A percentile compares a stretch with the other conserved stretches of the same genome.
These are phyloP conservation scores for Periophthalmus magnuspinnatus DNA, from an alignment of 2,797 vertebrate genomes.

Conservation along the genomic window DNA sequence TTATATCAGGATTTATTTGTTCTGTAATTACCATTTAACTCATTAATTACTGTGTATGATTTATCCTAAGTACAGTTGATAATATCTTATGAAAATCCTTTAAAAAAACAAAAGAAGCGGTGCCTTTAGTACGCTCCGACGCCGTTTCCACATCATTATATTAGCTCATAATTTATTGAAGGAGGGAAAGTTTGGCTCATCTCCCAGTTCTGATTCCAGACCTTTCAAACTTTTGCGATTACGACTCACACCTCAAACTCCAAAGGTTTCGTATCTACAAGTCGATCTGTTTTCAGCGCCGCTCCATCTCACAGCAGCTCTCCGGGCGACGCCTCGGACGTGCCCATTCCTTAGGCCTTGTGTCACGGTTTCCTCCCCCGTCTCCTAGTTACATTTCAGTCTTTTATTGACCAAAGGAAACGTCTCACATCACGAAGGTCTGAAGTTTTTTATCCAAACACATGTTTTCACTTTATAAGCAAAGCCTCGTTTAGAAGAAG, in stretches of 20 bases:
- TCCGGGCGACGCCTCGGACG: slow-evolving; percentile 35
- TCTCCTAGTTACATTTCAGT: slow-evolving; percentile 34
- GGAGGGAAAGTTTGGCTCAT: slow-evolving; percentile 29
- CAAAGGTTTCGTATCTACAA: slow-evolving; percentile 18
- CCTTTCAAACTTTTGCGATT: slow-evolving; percentile 36
- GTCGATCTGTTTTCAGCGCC: slow-evolving; percentile 17
- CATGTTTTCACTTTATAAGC: slow-evolving; percentile 40
- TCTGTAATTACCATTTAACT: too few species aligned
- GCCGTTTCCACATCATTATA: slow-evolving; percentile 8
- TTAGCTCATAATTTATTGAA: slow-evolving; percentile 18
- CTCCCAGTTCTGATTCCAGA: slow-evolving; percentile 46
- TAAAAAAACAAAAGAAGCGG: background rate
- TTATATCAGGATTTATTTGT: too few species aligned
- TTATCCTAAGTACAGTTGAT: too few species aligned
- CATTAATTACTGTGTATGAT: too few species aligned
- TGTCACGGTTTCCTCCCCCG: slow-evolving; percentile 54
- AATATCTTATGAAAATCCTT: background rate
- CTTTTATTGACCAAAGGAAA: slow-evolving; percentile 44
- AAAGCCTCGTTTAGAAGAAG: background rate
- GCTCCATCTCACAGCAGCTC: slow-evolving; percentile 29
- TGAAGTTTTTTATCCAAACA: slow-evolving; percentile 20
- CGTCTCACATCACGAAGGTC: slow-evolving; percentile 31
- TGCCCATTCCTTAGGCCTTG: slow-evolving; percentile 53
- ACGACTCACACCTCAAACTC: slow-evolving; percentile 18
- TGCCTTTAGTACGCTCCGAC: background rate